Percentiles rank a stretch among this genome's conserved stretches.
Evolutionary conservation across 30 jellyfish, hydroid and myxozoan genomes (phyloP).

Genomic region (Clytia hemisphaerica): DNA sequence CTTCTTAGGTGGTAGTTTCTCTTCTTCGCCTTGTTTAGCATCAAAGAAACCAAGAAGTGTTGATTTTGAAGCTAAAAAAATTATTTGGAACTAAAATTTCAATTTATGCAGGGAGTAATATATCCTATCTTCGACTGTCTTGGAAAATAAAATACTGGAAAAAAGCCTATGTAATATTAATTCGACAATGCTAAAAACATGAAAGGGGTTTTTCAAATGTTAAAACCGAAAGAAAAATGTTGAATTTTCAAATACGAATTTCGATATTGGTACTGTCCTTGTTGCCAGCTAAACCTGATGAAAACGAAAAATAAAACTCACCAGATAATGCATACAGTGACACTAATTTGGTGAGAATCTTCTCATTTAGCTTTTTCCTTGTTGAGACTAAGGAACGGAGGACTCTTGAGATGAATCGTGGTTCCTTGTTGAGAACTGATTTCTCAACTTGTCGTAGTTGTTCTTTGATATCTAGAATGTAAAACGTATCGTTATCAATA

Average conservation of each 20-base stretch:
- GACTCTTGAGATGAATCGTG: slow-evolving; percentile 67
- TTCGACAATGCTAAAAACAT: no score
- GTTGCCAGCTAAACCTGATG: no score
- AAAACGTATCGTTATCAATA: not conserved
- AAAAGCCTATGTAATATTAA: no score
- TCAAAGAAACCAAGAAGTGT: slow-evolving; percentile 30
- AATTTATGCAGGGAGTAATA: not conserved
- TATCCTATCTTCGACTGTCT: not conserved
- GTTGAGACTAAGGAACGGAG: slow-evolving; percentile 64
- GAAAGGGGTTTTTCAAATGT: no score
- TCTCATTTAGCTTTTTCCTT: slow-evolving; percentile 72
- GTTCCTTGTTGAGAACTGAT: slow-evolving; percentile 70
- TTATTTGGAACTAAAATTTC: not conserved
- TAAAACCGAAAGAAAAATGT: no score
- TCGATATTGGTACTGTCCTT: no score
- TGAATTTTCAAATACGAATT: no score
- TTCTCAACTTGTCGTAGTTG: slow-evolving; percentile 82
- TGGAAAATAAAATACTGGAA: not conserved
- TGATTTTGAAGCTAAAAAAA: slow-evolving; percentile 15
- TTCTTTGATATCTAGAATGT: slow-evolving; percentile 59
- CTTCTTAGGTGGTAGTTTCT: slow-evolving; percentile 48
- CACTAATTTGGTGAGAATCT: slow-evolving; percentile 41
- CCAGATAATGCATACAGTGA: slow-evolving; percentile 54
- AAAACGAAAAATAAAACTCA: not conserved
- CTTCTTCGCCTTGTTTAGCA: slow-evolving; percentile 50